Percentiles rank a stretch among this genome's conserved stretches.
These are phyloP conservation scores for Ametastegia equiseti DNA, from an alignment of 2,888 invertebrate species.

Conservation along the genomic window DNA sequence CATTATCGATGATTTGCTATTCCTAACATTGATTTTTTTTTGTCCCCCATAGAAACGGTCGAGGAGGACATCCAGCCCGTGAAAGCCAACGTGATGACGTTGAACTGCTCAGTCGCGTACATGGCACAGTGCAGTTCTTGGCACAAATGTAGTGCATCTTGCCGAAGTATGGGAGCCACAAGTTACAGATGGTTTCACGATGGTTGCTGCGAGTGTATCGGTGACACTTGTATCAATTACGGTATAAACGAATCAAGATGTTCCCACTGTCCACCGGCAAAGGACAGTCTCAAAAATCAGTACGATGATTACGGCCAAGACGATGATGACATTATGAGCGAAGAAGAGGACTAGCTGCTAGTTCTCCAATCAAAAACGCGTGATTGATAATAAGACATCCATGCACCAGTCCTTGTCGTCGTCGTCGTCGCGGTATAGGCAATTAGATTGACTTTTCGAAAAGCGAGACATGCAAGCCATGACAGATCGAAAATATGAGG, in stretches of 20 bases:
- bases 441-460: no score
- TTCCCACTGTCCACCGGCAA: conserved; percentile 66
- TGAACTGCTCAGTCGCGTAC: conserved; percentile 95
- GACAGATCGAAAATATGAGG: no score
- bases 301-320: conserved; percentile 78
- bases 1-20: neutral
- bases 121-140: conserved; percentile 93
- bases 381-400: neutral
- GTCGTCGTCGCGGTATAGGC: no score
- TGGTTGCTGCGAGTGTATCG: conserved; percentile 96
- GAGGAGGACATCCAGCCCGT: conserved; percentile 81
- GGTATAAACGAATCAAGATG: conserved; percentile 92
- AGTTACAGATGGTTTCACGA: conserved; percentile 96
- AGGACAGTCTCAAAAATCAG: conserved; percentile 74
- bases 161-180: conserved; percentile 89
- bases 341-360: conserved; percentile 54
- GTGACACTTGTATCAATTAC: conserved; percentile 91
- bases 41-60: conserved; percentile 79
- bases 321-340: conserved; percentile 79
- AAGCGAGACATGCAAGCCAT: no score
- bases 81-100: conserved; percentile 81
- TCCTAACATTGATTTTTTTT: neutral
- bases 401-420: no score
- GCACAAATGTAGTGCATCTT: conserved; percentile 90
- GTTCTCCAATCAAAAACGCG: no score